Conservation (phyloP, 1,140 invertebrate species). For the Panagrolaimus sp. region DNA sequence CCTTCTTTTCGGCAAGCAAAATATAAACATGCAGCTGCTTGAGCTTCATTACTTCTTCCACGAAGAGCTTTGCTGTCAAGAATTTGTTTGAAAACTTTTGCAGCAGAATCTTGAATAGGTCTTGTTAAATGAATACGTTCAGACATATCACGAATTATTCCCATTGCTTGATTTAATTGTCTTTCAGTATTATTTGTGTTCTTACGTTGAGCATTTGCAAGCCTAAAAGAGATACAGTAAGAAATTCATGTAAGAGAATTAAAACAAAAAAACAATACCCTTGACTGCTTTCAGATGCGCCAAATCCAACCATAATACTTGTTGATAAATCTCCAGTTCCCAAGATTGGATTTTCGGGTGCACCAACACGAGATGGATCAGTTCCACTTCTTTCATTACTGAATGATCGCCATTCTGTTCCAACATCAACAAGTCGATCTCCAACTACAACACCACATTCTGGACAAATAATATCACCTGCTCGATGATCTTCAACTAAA, state of each 20-base stretch:
- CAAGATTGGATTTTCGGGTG: slow-evolving; percentile 78
- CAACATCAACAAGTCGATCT: slow-evolving; percentile 99
- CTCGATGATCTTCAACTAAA: slow-evolving; percentile 93
- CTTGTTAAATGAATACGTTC: slow-evolving; percentile 92
- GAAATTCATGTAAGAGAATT: neutral
- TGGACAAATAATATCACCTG: slow-evolving; percentile 96
- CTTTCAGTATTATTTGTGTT: slow-evolving; percentile 67
- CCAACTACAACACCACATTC: slow-evolving; percentile 98
- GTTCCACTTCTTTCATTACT: slow-evolving; percentile 93
- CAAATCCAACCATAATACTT: slow-evolving; percentile 85
- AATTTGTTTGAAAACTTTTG: slow-evolving; percentile 91
- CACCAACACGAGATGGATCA: slow-evolving; percentile 96
- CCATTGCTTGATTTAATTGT: slow-evolving; percentile 86
- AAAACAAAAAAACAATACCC: too few relatives aligned
- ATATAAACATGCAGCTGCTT: slow-evolving; percentile 94
- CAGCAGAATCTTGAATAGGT: slow-evolving; percentile 86
- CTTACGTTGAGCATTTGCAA: slow-evolving; percentile 56
- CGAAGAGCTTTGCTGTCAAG: slow-evolving; percentile 93
- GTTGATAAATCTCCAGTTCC: slow-evolving; percentile 93
- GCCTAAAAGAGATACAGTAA: slow-evolving; percentile 36
- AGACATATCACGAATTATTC: slow-evolving; percentile 93
- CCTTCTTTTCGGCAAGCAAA: slow-evolving; percentile 97
- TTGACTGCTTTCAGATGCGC: slow-evolving; percentile 66
- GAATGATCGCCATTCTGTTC: slow-evolving; percentile 99
- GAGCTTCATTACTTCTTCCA: slow-evolving; percentile 90